Conservation (phyloP, 2,113 vertebrate species). For the Cariama cristata region DNA sequence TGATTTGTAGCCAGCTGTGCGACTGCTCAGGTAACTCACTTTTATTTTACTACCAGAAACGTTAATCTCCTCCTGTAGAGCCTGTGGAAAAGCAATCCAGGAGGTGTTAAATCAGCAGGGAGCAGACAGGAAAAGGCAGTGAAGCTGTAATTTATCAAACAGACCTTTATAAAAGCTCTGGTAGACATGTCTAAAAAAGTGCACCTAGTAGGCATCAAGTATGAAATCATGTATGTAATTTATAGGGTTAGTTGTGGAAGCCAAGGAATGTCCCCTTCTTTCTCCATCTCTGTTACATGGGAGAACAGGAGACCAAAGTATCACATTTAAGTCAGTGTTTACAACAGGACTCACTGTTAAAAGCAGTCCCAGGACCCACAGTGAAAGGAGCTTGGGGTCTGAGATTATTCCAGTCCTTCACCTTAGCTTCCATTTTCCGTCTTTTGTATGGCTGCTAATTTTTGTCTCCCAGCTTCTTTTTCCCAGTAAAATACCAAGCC, state of each 20-base stretch:
- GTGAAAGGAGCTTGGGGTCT: not conserved
- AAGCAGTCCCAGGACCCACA: accelerated
- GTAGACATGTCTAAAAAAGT: constrained; percentile 7
- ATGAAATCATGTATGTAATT: not conserved
- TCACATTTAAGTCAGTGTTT: not conserved
- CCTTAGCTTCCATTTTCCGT: not conserved
- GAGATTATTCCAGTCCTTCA: not conserved
- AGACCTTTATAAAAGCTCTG: constrained; percentile 21
- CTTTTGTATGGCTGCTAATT: not conserved
- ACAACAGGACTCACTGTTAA: not conserved
- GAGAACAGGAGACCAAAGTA: not conserved
- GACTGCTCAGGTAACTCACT: constrained; percentile 93
- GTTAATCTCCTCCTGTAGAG: constrained; percentile 90
- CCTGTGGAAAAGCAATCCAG: constrained; percentile 73
- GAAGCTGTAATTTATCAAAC: constrained; percentile 53
- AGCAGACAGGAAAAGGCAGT: constrained; percentile 11
- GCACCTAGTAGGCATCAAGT: not conserved
- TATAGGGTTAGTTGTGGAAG: not conserved
- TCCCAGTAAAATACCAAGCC: not conserved
- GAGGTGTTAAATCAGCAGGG: constrained; percentile 21
- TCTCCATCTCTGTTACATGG: not conserved
- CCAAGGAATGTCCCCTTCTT: not conserved
- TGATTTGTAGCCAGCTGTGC: constrained; percentile 93
- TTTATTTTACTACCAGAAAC: constrained; percentile 91
- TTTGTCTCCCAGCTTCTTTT: not conserved